These are phyloP conservation scores for Clytia hemisphaerica DNA, from an alignment of 30 jellyfish, hydroid and myxozoan species.

Conservation along the genomic window DNA sequence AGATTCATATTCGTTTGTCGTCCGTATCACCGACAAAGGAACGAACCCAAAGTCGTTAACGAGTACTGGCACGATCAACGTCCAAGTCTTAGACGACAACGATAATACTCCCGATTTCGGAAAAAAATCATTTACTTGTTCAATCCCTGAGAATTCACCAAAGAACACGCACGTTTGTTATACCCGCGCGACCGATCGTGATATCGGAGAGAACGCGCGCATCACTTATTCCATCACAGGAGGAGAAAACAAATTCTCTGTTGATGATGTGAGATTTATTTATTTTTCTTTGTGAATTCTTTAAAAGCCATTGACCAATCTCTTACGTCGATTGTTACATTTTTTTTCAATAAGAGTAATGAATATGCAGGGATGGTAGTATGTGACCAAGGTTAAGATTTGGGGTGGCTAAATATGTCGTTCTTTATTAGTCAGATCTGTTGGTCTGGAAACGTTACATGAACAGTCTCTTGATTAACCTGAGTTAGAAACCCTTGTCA, in stretches of 20 bases:
- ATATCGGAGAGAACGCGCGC: slow-evolving; percentile 59
- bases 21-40: slow-evolving; percentile 66
- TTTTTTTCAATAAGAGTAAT: too few relatives aligned
- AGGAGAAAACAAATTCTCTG: slow-evolving; percentile 39
- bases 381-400: too few relatives aligned
- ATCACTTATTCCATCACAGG: slow-evolving; percentile 38
- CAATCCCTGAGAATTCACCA: slow-evolving; percentile 62
- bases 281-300: too few relatives aligned
- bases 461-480: too few relatives aligned
- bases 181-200: slow-evolving; percentile 67
- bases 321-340: too few relatives aligned
- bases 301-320: too few relatives aligned
- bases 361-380: too few relatives aligned
- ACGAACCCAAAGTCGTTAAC: slow-evolving; percentile 48
- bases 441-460: too few relatives aligned
- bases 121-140: slow-evolving; percentile 23
- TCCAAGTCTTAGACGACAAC: slow-evolving; percentile 59
- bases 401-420: too few relatives aligned
- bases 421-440: too few relatives aligned
- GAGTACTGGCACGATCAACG: slow-evolving; percentile 45
- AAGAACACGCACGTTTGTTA: slow-evolving; percentile 38
- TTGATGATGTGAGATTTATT: too few relatives aligned
- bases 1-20: slow-evolving; percentile 36
- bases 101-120: slow-evolving; percentile 72
- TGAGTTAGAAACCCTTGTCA: too few relatives aligned